Base-by-base conservation (phyloP, 2,797 vertebrate species). In the Poeciliopsis turneri region DNA sequence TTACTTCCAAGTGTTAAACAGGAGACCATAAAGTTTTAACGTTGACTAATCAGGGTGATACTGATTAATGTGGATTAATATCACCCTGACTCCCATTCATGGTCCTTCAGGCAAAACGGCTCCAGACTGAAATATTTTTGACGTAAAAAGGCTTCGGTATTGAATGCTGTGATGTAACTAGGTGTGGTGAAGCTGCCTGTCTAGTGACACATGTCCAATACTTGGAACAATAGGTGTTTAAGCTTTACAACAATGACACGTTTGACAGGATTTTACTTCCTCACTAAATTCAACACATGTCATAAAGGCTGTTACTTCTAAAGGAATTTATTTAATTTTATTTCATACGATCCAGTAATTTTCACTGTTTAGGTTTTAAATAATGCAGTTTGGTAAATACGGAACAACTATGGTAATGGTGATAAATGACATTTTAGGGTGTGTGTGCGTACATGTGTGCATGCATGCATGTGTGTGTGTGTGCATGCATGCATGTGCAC, bases 181-280 rank as follows among this genome's bases (percentile, higher is more conserved):
- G 57, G 28, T 25, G 43, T 20, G 74, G 28, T 9, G 9, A 33
- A 30, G 43, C 10, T 30, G 15, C 0, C 10, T 1, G 20, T 12
- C 28, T 66, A 53, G 36, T 86, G 87, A 84, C 85, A 86, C 75
- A 86, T 25, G 68, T 79, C 8, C 0, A 2, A 87, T 78, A 47
- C 12, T 53, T 36, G 78, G 51, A 64, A 78, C 55, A 23, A 11
- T 23, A 30, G 39, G 82, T 86, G 77, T 89, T 84, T 71, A 53
- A 74, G n/a, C 43, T 5, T 72, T 66, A 47, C 23, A 64, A 73
- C 11, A 49, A 5, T 39, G 2, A 73, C 53, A 69, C 73, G 3
- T 25, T 23, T 68, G 3, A 61, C 6, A 80, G 80, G 25, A 23
- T 47, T 68, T 45, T 5, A 72, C 46, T 82, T 84, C 74, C 72